Evolutionary conservation across 2,797 vertebrate genomes (phyloP).

Genomic region (Leontopithecus rosalia): DNA sequence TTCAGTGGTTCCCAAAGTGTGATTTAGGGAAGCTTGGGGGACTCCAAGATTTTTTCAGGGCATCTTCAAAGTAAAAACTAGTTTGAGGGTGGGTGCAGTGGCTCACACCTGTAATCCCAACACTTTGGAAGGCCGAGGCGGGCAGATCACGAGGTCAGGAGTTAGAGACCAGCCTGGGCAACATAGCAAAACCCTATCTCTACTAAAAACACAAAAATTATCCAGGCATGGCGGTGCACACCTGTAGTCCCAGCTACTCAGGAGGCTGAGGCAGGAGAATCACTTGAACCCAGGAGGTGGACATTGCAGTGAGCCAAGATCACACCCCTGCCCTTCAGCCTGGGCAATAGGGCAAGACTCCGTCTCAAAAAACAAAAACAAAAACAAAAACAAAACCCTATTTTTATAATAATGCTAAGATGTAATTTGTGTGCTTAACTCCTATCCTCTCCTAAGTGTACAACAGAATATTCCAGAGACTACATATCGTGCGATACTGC

Average conservation of each 20-base stretch:
- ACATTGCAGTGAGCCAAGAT: background rate
- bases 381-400: fast-evolving
- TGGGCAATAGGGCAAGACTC: background rate
- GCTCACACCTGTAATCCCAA: background rate
- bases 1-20: background rate
- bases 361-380: background rate
- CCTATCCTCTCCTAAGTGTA: background rate
- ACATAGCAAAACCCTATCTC: background rate
- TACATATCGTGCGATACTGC: fast-evolving
- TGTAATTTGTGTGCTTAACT: background rate
- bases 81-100: background rate
- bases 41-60: background rate
- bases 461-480: background rate
- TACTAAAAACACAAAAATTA: background rate
- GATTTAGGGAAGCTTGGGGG: no score
- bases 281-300: fast-evolving
- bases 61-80: background rate
- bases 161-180: background rate
- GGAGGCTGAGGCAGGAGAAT: background rate
- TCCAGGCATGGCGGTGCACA: background rate
- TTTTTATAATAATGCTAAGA: background rate
- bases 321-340: background rate
- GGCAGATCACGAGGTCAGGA: background rate
- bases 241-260: background rate
- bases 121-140: background rate